Evolutionary conservation across 2,888 invertebrate genomes (phyloP).

Genomic region (Ceramica pisi): DNA sequence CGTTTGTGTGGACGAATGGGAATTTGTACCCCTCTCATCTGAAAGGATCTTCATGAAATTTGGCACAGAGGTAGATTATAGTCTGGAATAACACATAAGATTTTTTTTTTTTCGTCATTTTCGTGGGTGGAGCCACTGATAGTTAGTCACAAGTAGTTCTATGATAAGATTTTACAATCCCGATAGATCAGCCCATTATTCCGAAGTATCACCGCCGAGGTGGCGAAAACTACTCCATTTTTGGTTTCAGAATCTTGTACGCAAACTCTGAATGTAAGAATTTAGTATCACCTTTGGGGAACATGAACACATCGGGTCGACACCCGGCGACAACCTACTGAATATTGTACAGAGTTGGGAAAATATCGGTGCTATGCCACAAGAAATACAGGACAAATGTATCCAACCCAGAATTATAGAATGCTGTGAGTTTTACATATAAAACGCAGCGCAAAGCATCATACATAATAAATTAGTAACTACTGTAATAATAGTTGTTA

Average conservation of each 20-base stretch:
- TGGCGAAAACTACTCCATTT: not conserved
- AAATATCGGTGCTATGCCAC: constrained; percentile 21
- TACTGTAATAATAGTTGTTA: not conserved
- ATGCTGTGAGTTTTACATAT: not conserved
- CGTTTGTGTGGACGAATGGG: too few relatives aligned
- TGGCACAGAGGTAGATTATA: too few relatives aligned
- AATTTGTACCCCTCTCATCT: too few relatives aligned
- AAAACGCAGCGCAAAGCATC: not conserved
- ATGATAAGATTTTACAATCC: not conserved
- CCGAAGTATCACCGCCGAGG: not conserved
- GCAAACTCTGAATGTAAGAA: constrained; percentile 12
- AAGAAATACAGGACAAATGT: constrained; percentile 13
- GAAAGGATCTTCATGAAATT: too few relatives aligned
- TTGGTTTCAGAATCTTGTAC: constrained; percentile 7
- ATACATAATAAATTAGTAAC: not conserved
- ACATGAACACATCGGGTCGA: constrained; percentile 14
- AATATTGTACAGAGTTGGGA: constrained; percentile 45
- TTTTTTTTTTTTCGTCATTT: too few relatives aligned
- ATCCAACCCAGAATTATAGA: constrained; percentile 7
- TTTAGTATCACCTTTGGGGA: constrained; percentile 8
- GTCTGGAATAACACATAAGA: too few relatives aligned
- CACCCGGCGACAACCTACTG: constrained; percentile 19
- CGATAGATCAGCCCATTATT: not conserved
- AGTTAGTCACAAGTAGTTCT: not conserved
- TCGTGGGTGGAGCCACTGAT: too few relatives aligned